These are phyloP conservation scores for Cordilura impudica DNA, from an alignment of 2,888 invertebrate genomes.

Conservation along the genomic window DNA sequence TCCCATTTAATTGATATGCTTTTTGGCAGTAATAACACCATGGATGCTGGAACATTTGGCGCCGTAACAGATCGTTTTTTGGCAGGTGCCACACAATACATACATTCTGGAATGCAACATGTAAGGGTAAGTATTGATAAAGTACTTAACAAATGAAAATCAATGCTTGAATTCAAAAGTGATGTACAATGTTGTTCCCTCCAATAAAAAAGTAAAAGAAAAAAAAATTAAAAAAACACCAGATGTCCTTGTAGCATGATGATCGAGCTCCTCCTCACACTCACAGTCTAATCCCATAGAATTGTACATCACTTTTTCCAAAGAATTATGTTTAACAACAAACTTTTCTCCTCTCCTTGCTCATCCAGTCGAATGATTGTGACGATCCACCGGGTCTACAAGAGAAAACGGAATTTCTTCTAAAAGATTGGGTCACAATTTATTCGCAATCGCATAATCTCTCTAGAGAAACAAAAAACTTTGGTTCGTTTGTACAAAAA, in stretches of 20 bases:
- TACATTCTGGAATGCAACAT: conserved; percentile 94
- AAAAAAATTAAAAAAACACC: no score
- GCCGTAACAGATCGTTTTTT: conserved; percentile 84
- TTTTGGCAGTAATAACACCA: conserved; percentile 79
- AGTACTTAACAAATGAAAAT: neutral
- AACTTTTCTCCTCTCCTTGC: neutral
- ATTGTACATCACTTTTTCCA: neutral
- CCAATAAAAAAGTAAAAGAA: no score
- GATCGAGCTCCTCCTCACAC: no score
- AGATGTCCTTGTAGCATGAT: no score
- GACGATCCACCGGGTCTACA: conserved; percentile 96
- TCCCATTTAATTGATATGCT: conserved; percentile 89
- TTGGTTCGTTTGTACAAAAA: conserved; percentile 95
- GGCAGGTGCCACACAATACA: conserved; percentile 90
- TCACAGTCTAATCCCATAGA: no score
- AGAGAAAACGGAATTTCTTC: conserved; percentile 95
- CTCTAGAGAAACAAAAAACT: conserved; percentile 90
- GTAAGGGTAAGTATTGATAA: conserved; percentile 81
- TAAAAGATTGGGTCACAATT: conserved; percentile 97
- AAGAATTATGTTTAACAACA: neutral
- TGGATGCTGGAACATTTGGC: conserved; percentile 71
- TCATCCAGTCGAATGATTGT: conserved; percentile 85
- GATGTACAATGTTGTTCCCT: neutral
- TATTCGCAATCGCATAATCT: conserved; percentile 85
- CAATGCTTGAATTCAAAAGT: neutral